These are phyloP conservation scores for Silurus meridionalis DNA, from an alignment of 2,113 vertebrate genomes.

Conservation along the genomic window DNA sequence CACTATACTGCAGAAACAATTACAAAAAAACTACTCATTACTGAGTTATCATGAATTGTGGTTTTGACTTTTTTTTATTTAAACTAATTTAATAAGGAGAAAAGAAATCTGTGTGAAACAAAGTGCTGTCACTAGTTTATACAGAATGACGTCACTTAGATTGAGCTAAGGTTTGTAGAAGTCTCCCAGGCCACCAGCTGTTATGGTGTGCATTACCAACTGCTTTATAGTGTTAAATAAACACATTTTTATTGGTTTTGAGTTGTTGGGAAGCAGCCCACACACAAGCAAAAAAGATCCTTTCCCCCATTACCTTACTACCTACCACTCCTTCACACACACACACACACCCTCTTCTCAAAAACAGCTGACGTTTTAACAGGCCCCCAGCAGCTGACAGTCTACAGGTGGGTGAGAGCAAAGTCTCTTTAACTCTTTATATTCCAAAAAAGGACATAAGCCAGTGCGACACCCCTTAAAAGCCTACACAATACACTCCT, in stretches of 20 bases:
- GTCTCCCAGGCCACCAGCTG: neutral
- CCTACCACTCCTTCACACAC: slow-evolving; percentile 4
- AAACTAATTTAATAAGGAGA: neutral
- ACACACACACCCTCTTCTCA: slow-evolving; percentile 64
- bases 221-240: slow-evolving; percentile 50
- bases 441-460: slow-evolving; percentile 46
- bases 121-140: neutral
- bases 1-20: neutral
- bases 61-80: neutral
- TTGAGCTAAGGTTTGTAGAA: neutral
- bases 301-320: slow-evolving; percentile 12
- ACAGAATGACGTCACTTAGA: neutral
- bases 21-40: neutral
- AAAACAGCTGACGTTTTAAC: slow-evolving; percentile 81
- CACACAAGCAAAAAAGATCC: slow-evolving; percentile 47
- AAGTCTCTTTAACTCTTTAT: slow-evolving; percentile 67
- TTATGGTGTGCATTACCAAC: slow-evolving; percentile 16
- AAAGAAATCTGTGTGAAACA: neutral
- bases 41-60: neutral
- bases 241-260: slow-evolving; percentile 58
- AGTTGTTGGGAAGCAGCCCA: slow-evolving; percentile 56
- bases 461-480: slow-evolving; percentile 55
- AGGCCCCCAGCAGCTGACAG: slow-evolving; percentile 77
- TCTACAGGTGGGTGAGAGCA: slow-evolving; percentile 76
- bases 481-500: slow-evolving; percentile 42